Base-by-base conservation (phyloP, 2,797 vertebrate genomes). In the Lithobates sylvaticus region DNA sequence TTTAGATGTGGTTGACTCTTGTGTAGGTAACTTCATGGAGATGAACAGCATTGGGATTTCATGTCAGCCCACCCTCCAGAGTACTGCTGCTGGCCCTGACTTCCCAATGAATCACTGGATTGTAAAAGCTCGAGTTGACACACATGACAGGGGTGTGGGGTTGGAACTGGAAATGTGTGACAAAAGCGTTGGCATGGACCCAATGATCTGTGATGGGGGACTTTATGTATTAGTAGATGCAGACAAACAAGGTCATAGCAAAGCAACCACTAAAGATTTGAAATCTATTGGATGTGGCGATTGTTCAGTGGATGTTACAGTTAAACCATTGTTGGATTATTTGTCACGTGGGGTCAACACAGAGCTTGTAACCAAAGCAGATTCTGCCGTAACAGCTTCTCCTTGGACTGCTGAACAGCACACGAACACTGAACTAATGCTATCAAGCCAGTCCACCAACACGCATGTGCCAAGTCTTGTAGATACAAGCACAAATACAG, bases 241-340 rank as follows among this genome's bases (percentile, higher is more conserved):
- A 5, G 89, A 90, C 0, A 18, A 88, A 75, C 87, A 86, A 2
- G 89, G 85, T 0, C 90, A 94, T 67, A 54, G 84, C 70, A 92
- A 88, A 91, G 69, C 83, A 0, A 32, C 87, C 78, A 9, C 34
- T 69, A 74, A 90, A 88, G 94, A 91, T 5, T 92, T 93, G 5
- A 91, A 94, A 47, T 97, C 97, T 0, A 89, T 97, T 0, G 98
- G 96, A 84, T 97, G 96, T 0, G 97, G 97, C n/a, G 97, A 99
- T 15, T 96, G 96, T 88, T 96, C 93, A 0, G 93, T 97, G 68
- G 89, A 98, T 0, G 96, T 97, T 84, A 76, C 86, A 0, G 78
- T 97, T 58, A 90, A 91, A 76, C 87, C 91, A 0, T 85, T 94
- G 5, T 96, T 94, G 90, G 90, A 93, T 13, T 44, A 83, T 0